A percentile compares a stretch with the other conserved stretches of the same genome.
Evolutionary conservation across 2,888 invertebrate genomes (phyloP).

Genomic region (Eristalis intricaria): DNA sequence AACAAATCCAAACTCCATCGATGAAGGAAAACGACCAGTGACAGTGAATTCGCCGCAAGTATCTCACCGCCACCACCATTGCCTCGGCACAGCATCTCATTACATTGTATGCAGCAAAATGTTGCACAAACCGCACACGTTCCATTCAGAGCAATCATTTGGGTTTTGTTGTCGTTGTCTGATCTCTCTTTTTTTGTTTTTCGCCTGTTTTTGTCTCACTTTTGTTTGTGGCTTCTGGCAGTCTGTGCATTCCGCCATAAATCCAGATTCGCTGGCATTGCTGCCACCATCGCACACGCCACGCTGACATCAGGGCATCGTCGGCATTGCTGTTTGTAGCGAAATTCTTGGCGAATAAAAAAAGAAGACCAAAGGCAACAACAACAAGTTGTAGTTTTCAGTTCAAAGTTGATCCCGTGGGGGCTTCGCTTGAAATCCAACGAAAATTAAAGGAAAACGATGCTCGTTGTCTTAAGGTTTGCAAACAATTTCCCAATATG

Average conservation of each 20-base stretch:
- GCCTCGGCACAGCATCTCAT: neutral
- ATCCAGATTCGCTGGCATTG: constrained; percentile 48
- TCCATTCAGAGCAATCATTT: constrained; percentile 50
- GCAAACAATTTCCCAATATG: constrained; percentile 54
- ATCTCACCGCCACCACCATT: neutral
- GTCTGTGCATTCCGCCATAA: constrained; percentile 16
- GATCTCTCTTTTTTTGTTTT: neutral
- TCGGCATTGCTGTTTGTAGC: neutral
- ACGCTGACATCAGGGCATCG: neutral
- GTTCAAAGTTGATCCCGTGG: constrained; percentile 44
- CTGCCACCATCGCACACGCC: neutral
- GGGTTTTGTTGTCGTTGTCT: constrained; percentile 9
- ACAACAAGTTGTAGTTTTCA: constrained; percentile 30
- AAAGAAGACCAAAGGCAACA: neutral
- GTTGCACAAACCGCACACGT: constrained; percentile 61
- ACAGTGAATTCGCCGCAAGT: neutral
- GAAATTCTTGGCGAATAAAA: constrained; percentile 1
- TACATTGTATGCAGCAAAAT: constrained; percentile 23
- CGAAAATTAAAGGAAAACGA: constrained; percentile 7
- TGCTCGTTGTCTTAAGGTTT: constrained; percentile 21
- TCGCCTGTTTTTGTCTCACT: constrained; percentile 9
- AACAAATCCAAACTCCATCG: too few species aligned
- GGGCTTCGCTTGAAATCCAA: constrained; percentile 4
- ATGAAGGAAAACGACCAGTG: constrained; percentile 16
- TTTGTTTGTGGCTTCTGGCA: constrained; percentile 28